Conservation (phyloP, 2,797 vertebrate genomes). For the Xenentodon cancila region DNA sequence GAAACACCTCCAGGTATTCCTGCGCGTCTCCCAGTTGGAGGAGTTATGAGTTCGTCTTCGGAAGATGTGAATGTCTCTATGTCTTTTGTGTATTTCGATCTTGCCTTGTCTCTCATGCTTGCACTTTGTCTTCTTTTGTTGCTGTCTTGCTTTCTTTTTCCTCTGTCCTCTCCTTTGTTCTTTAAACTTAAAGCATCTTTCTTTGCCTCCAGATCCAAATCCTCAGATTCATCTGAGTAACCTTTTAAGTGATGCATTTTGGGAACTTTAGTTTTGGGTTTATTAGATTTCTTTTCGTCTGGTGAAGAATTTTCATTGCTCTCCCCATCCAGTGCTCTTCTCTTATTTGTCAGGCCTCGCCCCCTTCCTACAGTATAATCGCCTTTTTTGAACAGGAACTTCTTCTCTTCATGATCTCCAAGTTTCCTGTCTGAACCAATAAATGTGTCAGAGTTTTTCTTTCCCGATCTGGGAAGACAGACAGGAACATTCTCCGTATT, state of each 20-base stretch:
- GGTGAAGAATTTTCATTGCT: slow-evolving; percentile 36
- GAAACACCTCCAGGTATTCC: slow-evolving; percentile 18
- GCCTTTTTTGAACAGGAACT: slow-evolving; percentile 56
- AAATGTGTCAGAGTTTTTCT: slow-evolving; percentile 52
- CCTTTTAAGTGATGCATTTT: slow-evolving; percentile 46
- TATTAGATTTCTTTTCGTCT: slow-evolving; percentile 37
- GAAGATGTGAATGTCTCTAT: slow-evolving; percentile 87
- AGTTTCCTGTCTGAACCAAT: slow-evolving; percentile 64
- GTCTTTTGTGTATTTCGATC: slow-evolving; percentile 66
- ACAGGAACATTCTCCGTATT: slow-evolving; percentile 11
- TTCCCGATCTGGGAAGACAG: slow-evolving; percentile 7
- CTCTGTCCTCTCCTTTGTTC: slow-evolving; percentile 6
- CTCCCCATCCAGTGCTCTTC: slow-evolving; percentile 27
- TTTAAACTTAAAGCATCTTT: slow-evolving; percentile 12
- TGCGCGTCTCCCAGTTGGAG: neutral
- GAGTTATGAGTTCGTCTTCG: slow-evolving; percentile 79
- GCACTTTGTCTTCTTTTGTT: slow-evolving; percentile 28
- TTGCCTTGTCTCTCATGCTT: slow-evolving; percentile 18
- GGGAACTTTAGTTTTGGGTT: slow-evolving; percentile 38
- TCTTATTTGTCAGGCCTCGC: slow-evolving; percentile 39
- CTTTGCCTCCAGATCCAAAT: slow-evolving; percentile 75
- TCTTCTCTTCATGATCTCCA: slow-evolving; percentile 20
- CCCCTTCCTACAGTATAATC: slow-evolving; percentile 58
- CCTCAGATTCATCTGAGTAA: slow-evolving; percentile 90
- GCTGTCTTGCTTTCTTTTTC: neutral